Percentiles rank a stretch among this genome's conserved stretches.
These are phyloP conservation scores for Polylopha cassiicola DNA, from an alignment of 2,888 invertebrate species.

Conservation along the genomic window DNA sequence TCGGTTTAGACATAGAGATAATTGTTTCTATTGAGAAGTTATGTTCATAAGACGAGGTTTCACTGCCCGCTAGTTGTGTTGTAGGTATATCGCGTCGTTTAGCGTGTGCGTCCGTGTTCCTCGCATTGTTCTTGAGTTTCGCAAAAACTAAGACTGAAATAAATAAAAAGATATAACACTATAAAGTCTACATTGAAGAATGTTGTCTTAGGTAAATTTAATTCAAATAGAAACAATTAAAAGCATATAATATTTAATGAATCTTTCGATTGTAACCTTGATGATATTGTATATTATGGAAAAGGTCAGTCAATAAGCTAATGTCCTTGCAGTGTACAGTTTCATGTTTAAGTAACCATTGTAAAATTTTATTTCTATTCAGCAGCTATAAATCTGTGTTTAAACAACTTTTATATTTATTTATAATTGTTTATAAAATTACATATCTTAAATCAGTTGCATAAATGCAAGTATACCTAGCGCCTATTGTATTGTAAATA, in stretches of 20 bases:
- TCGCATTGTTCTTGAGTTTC: conserved; percentile 68
- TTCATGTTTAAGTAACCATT: conserved; percentile 65
- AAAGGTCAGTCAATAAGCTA: conserved; percentile 60
- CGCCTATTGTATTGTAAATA: conserved; percentile 75
- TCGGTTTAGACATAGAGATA: conserved; percentile 47
- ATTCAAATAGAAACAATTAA: conserved; percentile 73
- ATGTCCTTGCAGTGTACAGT: conserved; percentile 67
- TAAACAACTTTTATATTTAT: conserved; percentile 77
- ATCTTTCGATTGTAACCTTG: conserved; percentile 64
- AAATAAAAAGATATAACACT: conserved; percentile 70
- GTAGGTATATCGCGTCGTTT: conserved; percentile 40
- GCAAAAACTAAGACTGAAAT: conserved; percentile 76
- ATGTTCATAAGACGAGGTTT: conserved; percentile 43
- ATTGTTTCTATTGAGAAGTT: conserved; percentile 51
- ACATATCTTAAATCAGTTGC: conserved; percentile 72
- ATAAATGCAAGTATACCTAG: conserved; percentile 69
- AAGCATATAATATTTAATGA: conserved; percentile 71
- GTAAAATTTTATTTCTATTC: conserved; percentile 68
- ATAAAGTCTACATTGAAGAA: conserved; percentile 71
- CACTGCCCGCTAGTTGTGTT: conserved; percentile 47
- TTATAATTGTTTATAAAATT: conserved; percentile 52
- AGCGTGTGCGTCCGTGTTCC: conserved; percentile 53
- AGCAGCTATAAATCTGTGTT: conserved; percentile 70
- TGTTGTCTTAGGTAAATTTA: conserved; percentile 75
- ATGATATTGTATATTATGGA: conserved; percentile 62